Conservation (phyloP, 1,140 invertebrate species). For the Ephestia elutella region DNA sequence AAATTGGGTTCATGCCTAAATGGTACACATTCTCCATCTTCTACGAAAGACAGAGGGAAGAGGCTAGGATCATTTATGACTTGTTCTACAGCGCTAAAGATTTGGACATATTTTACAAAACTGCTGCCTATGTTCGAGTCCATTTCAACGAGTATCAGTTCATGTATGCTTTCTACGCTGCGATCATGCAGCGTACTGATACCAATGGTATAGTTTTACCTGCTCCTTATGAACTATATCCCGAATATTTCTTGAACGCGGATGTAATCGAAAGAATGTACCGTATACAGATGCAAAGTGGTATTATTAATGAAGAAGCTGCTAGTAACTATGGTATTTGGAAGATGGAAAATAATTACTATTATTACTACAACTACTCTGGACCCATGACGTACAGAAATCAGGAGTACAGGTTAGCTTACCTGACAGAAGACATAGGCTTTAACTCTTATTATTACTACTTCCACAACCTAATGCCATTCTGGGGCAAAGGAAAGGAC, state of each 20-base stretch:
- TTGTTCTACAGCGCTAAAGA: constrained; percentile 76
- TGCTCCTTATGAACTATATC: constrained; percentile 78
- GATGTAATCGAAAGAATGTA: constrained; percentile 75
- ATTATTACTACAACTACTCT: constrained; percentile 72
- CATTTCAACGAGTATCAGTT: constrained; percentile 78
- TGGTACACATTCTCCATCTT: constrained; percentile 74
- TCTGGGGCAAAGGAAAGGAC: constrained; percentile 76
- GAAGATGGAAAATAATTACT: constrained; percentile 59
- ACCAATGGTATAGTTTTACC: constrained; percentile 76
- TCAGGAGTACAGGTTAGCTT: constrained; percentile 78
- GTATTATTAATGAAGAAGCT: constrained; percentile 29
- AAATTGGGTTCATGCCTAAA: constrained; percentile 66
- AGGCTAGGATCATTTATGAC: constrained; percentile 73
- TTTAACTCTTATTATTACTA: constrained; percentile 83
- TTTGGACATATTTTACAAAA: constrained; percentile 77
- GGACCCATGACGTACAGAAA: constrained; percentile 68
- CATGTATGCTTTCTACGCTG: constrained; percentile 75
- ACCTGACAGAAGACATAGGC: constrained; percentile 83
- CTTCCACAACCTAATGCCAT: constrained; percentile 79
- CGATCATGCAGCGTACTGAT: constrained; percentile 76
- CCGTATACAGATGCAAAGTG: constrained; percentile 75
- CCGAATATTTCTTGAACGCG: constrained; percentile 76
- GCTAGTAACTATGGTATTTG: constrained; percentile 65
- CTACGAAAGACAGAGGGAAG: constrained; percentile 71
- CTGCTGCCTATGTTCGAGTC: constrained; percentile 76